Conservation (phyloP, 2,797 vertebrate genomes). For the Pristis pectinata region DNA sequence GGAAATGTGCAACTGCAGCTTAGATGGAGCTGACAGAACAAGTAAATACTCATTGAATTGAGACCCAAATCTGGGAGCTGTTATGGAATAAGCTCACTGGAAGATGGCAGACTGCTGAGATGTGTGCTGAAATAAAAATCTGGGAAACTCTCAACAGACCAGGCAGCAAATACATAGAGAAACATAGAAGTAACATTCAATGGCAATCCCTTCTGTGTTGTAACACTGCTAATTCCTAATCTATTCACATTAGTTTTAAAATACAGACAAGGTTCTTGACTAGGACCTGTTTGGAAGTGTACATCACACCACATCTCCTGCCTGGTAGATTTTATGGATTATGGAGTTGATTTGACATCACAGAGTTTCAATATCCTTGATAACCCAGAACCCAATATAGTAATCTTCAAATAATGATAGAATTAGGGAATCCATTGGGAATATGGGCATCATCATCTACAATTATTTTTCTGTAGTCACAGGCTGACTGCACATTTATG, state of each 20-base stretch:
- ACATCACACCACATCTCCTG: not conserved
- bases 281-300: not conserved
- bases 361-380: not conserved
- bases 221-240: not conserved
- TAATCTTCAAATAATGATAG: not conserved
- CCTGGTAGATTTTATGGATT: not conserved
- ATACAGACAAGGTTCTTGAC: not conserved
- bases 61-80: not conserved
- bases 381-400: not conserved
- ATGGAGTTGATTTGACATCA: not conserved
- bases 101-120: not conserved
- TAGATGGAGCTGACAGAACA: not conserved
- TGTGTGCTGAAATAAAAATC: not conserved
- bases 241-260: not conserved
- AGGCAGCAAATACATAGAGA: not conserved
- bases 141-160: not conserved
- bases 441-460: not conserved
- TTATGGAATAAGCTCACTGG: not conserved
- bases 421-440: not conserved
- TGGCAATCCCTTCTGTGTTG: not conserved
- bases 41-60: not conserved
- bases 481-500: not conserved
- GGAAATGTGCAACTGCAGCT: not conserved
- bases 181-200: not conserved
- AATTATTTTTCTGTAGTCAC: not conserved